These are phyloP conservation scores for Calephelis perditalis DNA, from an alignment of 2,888 invertebrate species.

Conservation along the genomic window DNA sequence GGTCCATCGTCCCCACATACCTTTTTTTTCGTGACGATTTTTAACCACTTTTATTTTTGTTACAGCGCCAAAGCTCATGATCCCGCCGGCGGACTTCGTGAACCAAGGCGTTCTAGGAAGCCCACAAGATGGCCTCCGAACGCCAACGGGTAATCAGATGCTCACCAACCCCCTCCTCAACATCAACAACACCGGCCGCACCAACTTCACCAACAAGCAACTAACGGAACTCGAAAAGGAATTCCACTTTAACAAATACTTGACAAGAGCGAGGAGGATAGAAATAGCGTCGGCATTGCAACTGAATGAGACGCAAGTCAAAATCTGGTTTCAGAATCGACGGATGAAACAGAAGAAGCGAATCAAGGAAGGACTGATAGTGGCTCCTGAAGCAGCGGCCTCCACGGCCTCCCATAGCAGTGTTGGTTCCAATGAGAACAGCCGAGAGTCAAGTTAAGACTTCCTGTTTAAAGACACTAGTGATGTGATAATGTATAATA, in stretches of 20 bases:
- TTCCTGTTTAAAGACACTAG: constrained; percentile 19
- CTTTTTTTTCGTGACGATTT: neutral
- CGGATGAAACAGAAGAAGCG: constrained; percentile 99
- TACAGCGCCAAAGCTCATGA: constrained; percentile 83
- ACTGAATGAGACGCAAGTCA: constrained; percentile 97
- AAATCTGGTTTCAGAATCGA: constrained; percentile 99
- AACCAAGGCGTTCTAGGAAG: constrained; percentile 67
- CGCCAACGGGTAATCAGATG: constrained; percentile 69
- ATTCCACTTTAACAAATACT: constrained; percentile 99
- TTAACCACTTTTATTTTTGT: constrained; percentile 36
- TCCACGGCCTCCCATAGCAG: constrained; percentile 54
- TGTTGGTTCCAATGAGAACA: constrained; percentile 82
- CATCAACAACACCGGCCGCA: constrained; percentile 92
- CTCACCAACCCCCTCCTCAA: constrained; percentile 67
- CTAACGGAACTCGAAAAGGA: constrained; percentile 99
- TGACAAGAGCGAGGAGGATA: constrained; percentile 96
- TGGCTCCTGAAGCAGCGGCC: constrained; percentile 71
- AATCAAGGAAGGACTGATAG: constrained; percentile 93
- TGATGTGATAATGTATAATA: constrained; percentile 14
- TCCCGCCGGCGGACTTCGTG: constrained; percentile 72
- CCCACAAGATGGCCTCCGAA: constrained; percentile 67
- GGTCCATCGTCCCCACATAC: too few relatives aligned
- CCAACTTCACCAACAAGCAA: constrained; percentile 99
- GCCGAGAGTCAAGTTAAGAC: constrained; percentile 81
- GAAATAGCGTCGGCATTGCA: constrained; percentile 98